These are phyloP conservation scores for Procambarus clarkii DNA, from an alignment of 1,140 invertebrate species.

Conservation along the genomic window DNA sequence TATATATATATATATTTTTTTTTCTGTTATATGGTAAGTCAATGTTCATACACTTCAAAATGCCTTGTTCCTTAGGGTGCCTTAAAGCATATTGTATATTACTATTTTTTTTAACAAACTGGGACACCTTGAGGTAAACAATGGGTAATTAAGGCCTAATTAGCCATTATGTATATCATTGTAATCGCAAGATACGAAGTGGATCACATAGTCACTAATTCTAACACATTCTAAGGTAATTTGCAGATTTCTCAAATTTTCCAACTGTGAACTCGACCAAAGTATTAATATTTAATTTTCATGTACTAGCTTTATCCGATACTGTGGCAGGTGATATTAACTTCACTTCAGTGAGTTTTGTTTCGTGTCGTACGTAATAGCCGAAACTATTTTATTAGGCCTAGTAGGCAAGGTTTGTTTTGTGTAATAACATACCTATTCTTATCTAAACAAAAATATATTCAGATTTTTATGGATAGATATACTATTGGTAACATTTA, in stretches of 20 bases:
- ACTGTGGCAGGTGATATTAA: conserved; percentile 45
- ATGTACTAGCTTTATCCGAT: conserved; percentile 55
- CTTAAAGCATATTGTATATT: conserved; percentile 70
- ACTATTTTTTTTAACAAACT: conserved; percentile 69
- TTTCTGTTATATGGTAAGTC: conserved; percentile 66
- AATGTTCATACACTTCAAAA: conserved; percentile 67
- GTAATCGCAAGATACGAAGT: conserved; percentile 62
- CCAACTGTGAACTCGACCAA: conserved; percentile 66
- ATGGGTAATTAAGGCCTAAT: conserved; percentile 67
- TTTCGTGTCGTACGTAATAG: too few species aligned
- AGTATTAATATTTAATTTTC: conserved; percentile 67
- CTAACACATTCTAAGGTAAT: conserved; percentile 29
- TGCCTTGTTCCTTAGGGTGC: conserved; percentile 70
- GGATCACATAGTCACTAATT: conserved; percentile 67
- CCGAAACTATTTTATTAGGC: too few species aligned
- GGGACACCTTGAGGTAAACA: conserved; percentile 69
- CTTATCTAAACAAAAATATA: too few species aligned
- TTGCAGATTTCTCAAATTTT: conserved; percentile 57
- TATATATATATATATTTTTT: conserved; percentile 51
- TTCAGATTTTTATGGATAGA: too few species aligned
- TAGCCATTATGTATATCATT: conserved; percentile 66
- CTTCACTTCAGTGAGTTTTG: conserved; percentile 5
- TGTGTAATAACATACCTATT: too few species aligned
- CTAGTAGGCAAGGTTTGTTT: too few species aligned
- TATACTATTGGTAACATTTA: too few species aligned